Evolutionary conservation across 2,113 vertebrate species (phyloP).

Genomic region (Eolophus roseicapilla): DNA sequence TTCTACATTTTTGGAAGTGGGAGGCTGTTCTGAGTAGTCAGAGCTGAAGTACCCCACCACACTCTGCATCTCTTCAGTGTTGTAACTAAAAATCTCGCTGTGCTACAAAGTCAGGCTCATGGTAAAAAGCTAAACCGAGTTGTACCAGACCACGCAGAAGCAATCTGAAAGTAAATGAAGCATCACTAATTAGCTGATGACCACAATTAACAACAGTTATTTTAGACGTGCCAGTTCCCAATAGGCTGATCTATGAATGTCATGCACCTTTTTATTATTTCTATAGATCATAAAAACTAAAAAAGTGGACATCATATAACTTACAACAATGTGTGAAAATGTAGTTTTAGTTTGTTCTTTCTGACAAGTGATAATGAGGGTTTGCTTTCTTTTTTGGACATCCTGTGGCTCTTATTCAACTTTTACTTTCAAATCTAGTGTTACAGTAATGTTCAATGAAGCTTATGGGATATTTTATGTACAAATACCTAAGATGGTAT

Average conservation of each 20-base stretch:
- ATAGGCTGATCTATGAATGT: neutral
- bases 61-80: neutral
- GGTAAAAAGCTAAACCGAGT: neutral
- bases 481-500: neutral
- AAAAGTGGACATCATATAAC: neutral
- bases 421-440: neutral
- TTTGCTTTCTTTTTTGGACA: neutral
- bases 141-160: neutral
- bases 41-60: neutral
- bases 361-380: neutral
- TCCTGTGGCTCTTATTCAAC: neutral
- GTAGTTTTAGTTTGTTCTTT: neutral
- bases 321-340: neutral
- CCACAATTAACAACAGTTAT: neutral
- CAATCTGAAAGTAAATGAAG: neutral
- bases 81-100: neutral
- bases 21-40: neutral
- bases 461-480: neutral
- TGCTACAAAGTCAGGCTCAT: neutral
- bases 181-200: neutral
- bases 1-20: neutral
- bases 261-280: neutral
- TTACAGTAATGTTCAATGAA: neutral
- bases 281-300: neutral
- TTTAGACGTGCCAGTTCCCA: neutral